Evolutionary conservation across 2,113 vertebrate species (phyloP), one percentile per base, ranked within the genome.

Genomic region (Nansenia antarctica): DNA sequence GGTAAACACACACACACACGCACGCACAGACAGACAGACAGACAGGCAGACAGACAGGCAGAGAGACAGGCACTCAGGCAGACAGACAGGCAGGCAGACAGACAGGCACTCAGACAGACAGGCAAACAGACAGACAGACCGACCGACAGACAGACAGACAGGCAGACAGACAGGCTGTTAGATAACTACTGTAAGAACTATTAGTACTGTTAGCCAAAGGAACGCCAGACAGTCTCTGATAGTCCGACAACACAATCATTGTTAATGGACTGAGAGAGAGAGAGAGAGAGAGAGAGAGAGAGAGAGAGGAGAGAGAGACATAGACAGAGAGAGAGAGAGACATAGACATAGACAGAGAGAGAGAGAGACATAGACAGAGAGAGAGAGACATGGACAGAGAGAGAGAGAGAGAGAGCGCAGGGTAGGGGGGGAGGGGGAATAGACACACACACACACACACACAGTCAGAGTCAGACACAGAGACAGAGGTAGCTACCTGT

Each of bases 401-500:
- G n/a, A 37, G 9, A 39, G 2, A 47, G 14, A 0, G 8, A 0
- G 14, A 47, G 8, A 47, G 14, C 15, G 8, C 8, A 14, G 20
- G 2, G 20, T n/a, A 47, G 2, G 8, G 15, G 20, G 9, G 6
- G 15, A 47, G 9, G 20, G 5, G 7, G 2, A 47, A 47, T 6
- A 47, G 9, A 6, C 45, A 47, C 15, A 47, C 45, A 20, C 15
- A 18, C 45, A 20, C 15, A 20, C 45, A 20, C 18, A 20, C 45
- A 22, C 18, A 9, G 5, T 8, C 18, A 20, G 18, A 9, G 11
- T 8, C 45, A 22, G 11, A 49, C n/a, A 49, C 18, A 49, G 0
- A 49, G n/a, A 5, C 18, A 22, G 2, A 20, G 6, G 39, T 49
- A 8, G 6, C 58, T 78, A 97, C 95, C 89, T 98, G 96, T 77